phyloP scores from a whole-genome alignment of 2,888 invertebrate species.

The Drosophila colorata region DNA sequence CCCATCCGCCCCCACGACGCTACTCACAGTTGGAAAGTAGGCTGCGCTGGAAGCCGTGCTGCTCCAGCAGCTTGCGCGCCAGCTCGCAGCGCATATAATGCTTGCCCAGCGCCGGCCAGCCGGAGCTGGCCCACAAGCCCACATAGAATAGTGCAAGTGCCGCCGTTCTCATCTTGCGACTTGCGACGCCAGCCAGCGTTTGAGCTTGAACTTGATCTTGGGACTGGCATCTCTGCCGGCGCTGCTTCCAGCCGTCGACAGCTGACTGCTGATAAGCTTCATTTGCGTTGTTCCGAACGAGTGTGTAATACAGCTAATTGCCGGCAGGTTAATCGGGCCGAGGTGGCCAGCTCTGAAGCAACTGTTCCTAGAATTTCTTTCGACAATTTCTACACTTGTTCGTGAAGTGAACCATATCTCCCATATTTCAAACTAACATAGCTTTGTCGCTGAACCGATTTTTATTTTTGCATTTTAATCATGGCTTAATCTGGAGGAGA shows the following conservation, averaged over 20 bases:
- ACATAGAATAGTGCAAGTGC: constrained; percentile 32
- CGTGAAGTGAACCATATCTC: too few species aligned
- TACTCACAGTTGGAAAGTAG: constrained; percentile 82
- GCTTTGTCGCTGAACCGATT: too few species aligned
- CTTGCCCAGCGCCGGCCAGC: constrained; percentile 50
- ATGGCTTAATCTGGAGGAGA: too few species aligned
- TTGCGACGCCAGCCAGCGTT: constrained; percentile 33
- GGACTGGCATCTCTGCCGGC: constrained; percentile 10
- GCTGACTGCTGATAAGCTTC: constrained; percentile 41
- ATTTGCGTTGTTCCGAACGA: constrained; percentile 37
- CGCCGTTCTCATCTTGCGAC: constrained; percentile 60
- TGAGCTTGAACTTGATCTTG: constrained; percentile 28
- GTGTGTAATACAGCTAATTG: constrained; percentile 1
- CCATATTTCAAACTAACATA: too few species aligned
- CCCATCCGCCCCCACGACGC: too few species aligned
- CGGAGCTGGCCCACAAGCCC: constrained; percentile 33
- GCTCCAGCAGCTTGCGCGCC: constrained; percentile 73
- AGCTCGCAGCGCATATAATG: constrained; percentile 80
- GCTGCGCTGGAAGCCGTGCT: constrained; percentile 78
- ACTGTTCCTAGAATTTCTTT: not conserved
- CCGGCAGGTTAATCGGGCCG: constrained; percentile 7
- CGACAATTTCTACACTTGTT: too few species aligned
- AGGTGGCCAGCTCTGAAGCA: not conserved
- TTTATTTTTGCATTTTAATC: too few species aligned
- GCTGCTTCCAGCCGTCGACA: not conserved